Conservation (phyloP, 2,113 vertebrate genomes). For the Larimichthys polyactis region DNA sequence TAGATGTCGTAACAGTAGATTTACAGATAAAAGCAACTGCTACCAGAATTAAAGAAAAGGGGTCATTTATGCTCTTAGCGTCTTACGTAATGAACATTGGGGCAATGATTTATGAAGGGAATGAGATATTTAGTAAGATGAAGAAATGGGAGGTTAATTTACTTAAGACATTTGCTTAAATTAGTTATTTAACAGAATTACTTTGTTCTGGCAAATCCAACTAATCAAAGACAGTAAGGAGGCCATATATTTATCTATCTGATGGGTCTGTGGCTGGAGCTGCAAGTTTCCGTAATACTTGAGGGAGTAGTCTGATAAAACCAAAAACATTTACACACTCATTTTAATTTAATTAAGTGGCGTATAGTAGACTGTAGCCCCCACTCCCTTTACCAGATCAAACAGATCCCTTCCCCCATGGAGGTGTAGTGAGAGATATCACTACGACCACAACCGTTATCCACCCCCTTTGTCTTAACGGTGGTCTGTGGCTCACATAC, state of each 20-base stretch:
- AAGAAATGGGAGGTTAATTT: slow-evolving; percentile 7
- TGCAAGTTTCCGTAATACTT: not conserved
- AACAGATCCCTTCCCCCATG: not conserved
- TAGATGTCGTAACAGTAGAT: not conserved
- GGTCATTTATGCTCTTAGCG: slow-evolving; percentile 1
- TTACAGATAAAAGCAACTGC: not conserved
- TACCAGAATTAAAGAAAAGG: not conserved
- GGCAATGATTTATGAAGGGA: not conserved
- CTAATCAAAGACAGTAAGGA: slow-evolving; percentile 15
- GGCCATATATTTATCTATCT: not conserved
- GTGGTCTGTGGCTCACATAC: slow-evolving; percentile 38
- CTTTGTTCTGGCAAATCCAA: slow-evolving; percentile 16
- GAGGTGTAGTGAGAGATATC: not conserved
- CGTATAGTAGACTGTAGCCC: not conserved
- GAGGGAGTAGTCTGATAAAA: slow-evolving; percentile 1
- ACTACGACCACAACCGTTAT: slow-evolving; percentile 14
- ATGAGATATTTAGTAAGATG: not conserved
- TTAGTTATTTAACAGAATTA: not conserved
- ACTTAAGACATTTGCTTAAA: not conserved
- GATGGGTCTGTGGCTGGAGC: slow-evolving; percentile 2
- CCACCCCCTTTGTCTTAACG: slow-evolving; percentile 17
- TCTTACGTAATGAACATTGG: not conserved
- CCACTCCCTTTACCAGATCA: not conserved
- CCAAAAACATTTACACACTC: not conserved
- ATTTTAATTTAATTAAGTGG: slow-evolving; percentile 1